Percentiles rank a stretch among this genome's conserved stretches.
These are phyloP conservation scores for Allygus modestus DNA, from an alignment of 2,888 invertebrate species.

Conservation along the genomic window DNA sequence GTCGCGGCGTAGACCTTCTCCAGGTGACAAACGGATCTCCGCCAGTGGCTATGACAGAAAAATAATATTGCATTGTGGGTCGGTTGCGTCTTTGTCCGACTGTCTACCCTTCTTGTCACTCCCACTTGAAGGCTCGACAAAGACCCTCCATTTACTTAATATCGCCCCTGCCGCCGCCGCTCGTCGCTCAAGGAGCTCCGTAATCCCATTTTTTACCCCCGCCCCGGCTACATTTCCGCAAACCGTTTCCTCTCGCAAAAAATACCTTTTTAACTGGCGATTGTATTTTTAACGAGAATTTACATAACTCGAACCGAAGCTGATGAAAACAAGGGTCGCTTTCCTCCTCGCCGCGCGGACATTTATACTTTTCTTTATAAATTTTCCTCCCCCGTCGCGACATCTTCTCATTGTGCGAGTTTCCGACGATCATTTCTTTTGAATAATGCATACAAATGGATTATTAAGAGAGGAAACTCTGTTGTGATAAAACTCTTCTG, in stretches of 20 bases:
- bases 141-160: conserved; percentile 56
- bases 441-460: conserved; percentile 55
- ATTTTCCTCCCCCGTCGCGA: conserved; percentile 24
- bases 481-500: too few relatives aligned
- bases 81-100: conserved; percentile 22
- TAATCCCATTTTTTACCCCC: conserved; percentile 55
- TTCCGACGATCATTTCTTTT: conserved; percentile 25
- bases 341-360: conserved; percentile 12
- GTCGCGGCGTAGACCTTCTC: not conserved
- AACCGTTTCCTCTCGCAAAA: conserved; percentile 43
- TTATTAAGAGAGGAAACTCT: conserved; percentile 16
- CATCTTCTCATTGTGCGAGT: not conserved
- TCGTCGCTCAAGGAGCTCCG: not conserved
- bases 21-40: not conserved
- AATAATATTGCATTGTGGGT: conserved; percentile 55
- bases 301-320: conserved; percentile 36
- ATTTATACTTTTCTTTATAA: conserved; percentile 54
- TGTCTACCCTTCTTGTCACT: conserved; percentile 15
- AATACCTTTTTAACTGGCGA: conserved; percentile 56
- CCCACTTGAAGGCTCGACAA: conserved; percentile 37
- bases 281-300: conserved; percentile 56
- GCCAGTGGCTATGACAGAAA: conserved; percentile 50
- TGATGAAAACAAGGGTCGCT: conserved; percentile 41
- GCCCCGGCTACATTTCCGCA: conserved; percentile 49
- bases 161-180: conserved; percentile 23